Base-by-base conservation (phyloP, 2,888 invertebrate species). In the Pandemis corylana region DNA sequence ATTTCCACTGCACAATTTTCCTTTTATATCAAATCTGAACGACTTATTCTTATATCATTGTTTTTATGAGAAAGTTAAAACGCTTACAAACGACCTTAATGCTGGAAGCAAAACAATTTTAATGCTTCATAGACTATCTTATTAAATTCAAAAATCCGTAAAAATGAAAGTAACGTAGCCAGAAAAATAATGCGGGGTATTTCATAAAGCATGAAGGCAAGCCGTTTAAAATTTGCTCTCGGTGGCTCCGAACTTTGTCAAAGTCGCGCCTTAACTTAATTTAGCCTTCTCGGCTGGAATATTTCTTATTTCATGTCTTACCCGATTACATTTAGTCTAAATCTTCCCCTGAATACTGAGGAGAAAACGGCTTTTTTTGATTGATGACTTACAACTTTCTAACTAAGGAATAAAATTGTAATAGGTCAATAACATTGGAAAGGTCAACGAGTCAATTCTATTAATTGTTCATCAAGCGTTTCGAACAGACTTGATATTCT, bases 181-280 rank as follows among this genome's bases (percentile, higher is more conserved):
- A 71, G 69, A 49, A 68, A 72, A 71, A 74, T 74, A 85, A 86
- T 81, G 79, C 80, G 81, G 81, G 83, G 80, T 82, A 81, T 82
- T 87, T 85, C 82, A 85, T 84, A 82, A 85, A 84, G 82, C 81
- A 82, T 80, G 82, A 84, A 84, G 84, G 77, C 76, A 76, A 78
- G 75, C 77, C 78, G 80, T 84, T 84, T 81, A 81, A 75, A 85
- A 85, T 85, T 83, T 83, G 81, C 83, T 79, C 78, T 77, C 79
- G 77, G 79, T 81, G 79, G 81, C 80, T 81, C 80, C 72, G 75
- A 83, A 86, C 85, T 89, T 88, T 86, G 79, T 86, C 87, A 85
- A 87, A 87, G 88, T 87, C 87, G 84, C 80, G 77, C 77, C 84
- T 85, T 89, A 88, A 87, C 83, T 89, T 86, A 87, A 85, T 84